These are phyloP conservation scores for Pempheris klunzingeri DNA, from an alignment of 2,797 vertebrate species.

Conservation along the genomic window DNA sequence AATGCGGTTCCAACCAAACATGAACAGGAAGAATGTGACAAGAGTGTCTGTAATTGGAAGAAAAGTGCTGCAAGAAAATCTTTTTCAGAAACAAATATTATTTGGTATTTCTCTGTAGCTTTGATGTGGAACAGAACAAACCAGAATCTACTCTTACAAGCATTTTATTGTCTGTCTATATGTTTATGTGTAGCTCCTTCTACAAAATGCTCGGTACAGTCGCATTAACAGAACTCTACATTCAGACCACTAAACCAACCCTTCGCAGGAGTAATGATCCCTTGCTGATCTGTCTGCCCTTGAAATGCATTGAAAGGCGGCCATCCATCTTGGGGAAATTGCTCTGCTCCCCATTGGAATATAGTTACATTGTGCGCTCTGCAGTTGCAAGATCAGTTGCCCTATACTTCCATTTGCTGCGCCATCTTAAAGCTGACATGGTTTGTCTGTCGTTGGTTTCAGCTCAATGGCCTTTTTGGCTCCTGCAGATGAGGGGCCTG, in stretches of 20 bases:
- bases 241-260: slow-evolving; percentile 42
- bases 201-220: slow-evolving; percentile 1
- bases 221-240: slow-evolving; percentile 25
- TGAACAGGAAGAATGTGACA: background rate
- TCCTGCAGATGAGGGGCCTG: slow-evolving; percentile 45
- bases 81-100: background rate
- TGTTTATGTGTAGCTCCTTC: too few species aligned
- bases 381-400: slow-evolving; percentile 53
- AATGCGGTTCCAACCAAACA: background rate
- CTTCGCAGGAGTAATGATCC: slow-evolving; percentile 49
- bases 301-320: slow-evolving; percentile 51
- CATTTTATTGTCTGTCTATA: background rate
- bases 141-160: background rate
- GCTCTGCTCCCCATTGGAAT: slow-evolving; percentile 40
- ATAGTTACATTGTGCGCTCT: slow-evolving; percentile 34
- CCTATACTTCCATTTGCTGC: slow-evolving; percentile 60
- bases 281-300: slow-evolving; percentile 62
- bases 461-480: slow-evolving; percentile 71
- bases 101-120: background rate
- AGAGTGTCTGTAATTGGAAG: background rate
- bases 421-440: slow-evolving; percentile 65
- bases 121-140: background rate
- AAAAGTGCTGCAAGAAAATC: background rate
- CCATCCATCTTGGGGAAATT: slow-evolving; percentile 47
- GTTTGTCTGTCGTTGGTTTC: slow-evolving; percentile 59